Evolutionary conservation across 2,888 invertebrate genomes (phyloP).

Genomic region (Diarsia brunnea): DNA sequence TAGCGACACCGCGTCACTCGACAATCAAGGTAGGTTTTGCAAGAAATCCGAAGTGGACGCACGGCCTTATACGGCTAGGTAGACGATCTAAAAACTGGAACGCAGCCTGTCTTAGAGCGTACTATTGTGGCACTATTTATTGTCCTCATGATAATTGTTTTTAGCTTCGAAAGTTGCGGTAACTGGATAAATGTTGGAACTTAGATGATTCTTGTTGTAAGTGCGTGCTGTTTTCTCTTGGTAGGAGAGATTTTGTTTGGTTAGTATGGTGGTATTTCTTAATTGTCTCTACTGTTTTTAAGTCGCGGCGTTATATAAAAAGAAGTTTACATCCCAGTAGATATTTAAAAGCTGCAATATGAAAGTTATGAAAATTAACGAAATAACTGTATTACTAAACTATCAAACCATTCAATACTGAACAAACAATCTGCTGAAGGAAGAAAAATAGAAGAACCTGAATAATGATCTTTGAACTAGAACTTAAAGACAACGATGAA

Average conservation of each 20-base stretch:
- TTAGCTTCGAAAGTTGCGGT: conserved; percentile 61
- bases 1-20: conserved; percentile 64
- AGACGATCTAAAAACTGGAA: conserved; percentile 79
- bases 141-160: conserved; percentile 67
- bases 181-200: conserved; percentile 57
- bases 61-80: conserved; percentile 73
- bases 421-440: neutral
- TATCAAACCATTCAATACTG: neutral
- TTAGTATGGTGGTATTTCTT: neutral
- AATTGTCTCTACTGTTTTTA: neutral
- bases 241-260: conserved; percentile 2
- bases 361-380: neutral
- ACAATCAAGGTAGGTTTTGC: conserved; percentile 77
- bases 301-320: neutral
- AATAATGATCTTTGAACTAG: neutral
- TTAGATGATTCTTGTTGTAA: conserved; percentile 32
- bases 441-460: neutral
- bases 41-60: conserved; percentile 74
- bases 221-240: conserved; percentile 36
- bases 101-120: conserved; percentile 60
- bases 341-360: neutral
- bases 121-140: conserved; percentile 68
- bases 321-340: too few species aligned
- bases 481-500: neutral
- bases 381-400: neutral